These are phyloP conservation scores for Gallinago nigripennis DNA, from an alignment of 2,797 vertebrate genomes.

Conservation along the genomic window DNA sequence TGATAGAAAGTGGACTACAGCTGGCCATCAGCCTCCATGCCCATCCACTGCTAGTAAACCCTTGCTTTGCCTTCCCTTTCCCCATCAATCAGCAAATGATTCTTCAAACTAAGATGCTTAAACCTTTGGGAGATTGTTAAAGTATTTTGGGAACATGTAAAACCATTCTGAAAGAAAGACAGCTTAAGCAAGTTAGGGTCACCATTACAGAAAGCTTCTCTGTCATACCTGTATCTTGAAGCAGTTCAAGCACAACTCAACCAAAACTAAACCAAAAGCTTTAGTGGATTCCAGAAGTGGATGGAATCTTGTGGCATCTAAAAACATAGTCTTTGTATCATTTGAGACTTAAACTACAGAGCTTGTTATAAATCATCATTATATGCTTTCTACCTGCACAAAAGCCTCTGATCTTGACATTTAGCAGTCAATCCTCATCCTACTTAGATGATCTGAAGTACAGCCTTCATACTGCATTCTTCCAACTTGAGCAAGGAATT, in stretches of 20 bases:
- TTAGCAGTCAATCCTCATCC: neutral
- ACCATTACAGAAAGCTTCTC: neutral
- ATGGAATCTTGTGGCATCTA: neutral
- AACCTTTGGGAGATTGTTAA: neutral
- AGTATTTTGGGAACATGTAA: neutral
- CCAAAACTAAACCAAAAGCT: neutral
- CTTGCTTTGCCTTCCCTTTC: neutral
- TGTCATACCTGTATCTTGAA: neutral
- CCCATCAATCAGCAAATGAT: neutral
- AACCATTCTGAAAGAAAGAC: neutral
- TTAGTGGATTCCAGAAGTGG: neutral
- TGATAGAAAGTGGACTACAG: neutral
- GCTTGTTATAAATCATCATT: fast-evolving
- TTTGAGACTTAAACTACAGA: neutral
- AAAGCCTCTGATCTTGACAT: neutral
- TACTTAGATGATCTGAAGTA: neutral
- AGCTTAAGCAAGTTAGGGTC: neutral
- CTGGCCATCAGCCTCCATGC: neutral
- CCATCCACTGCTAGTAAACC: neutral
- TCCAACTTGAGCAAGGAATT: neutral
- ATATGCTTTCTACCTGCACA: neutral
- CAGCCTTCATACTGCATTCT: neutral
- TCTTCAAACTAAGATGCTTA: neutral
- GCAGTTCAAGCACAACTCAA: neutral
- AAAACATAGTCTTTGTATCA: neutral